These are phyloP conservation scores for Gorsachius goisagi DNA, from an alignment of 2,113 vertebrate genomes.

Conservation along the genomic window DNA sequence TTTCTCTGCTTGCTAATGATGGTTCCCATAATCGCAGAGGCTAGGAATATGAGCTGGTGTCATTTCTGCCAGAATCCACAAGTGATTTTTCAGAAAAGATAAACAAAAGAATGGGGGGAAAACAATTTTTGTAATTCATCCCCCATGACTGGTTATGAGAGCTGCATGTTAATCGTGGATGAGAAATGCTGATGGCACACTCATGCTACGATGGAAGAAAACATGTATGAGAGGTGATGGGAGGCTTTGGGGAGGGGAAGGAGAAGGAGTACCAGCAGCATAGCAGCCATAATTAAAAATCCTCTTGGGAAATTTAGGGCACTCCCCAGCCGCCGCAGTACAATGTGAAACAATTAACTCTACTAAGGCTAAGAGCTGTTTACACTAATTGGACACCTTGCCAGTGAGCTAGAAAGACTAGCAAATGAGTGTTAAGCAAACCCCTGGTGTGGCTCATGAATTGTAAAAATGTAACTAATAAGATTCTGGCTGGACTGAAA, in stretches of 20 bases:
- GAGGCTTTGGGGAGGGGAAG: not conserved
- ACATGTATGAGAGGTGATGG: not conserved
- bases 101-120: not conserved
- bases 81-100: not conserved
- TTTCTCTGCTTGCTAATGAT: not conserved
- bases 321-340: accelerated
- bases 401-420: not conserved
- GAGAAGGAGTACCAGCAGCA: not conserved
- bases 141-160: not conserved
- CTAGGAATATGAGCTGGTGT: accelerated
- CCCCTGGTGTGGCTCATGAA: not conserved
- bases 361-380: not conserved
- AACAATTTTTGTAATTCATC: not conserved
- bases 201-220: not conserved
- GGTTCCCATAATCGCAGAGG: not conserved
- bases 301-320: not conserved
- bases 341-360: not conserved
- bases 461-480: not conserved
- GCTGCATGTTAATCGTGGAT: not conserved
- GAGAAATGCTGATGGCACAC: not conserved
- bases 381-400: conserved; percentile 20
- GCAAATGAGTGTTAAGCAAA: not conserved
- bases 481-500: not conserved
- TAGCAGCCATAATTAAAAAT: not conserved
- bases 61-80: not conserved